Conservation (phyloP, 2,888 invertebrate species). For the Anthophora plumipes region DNA sequence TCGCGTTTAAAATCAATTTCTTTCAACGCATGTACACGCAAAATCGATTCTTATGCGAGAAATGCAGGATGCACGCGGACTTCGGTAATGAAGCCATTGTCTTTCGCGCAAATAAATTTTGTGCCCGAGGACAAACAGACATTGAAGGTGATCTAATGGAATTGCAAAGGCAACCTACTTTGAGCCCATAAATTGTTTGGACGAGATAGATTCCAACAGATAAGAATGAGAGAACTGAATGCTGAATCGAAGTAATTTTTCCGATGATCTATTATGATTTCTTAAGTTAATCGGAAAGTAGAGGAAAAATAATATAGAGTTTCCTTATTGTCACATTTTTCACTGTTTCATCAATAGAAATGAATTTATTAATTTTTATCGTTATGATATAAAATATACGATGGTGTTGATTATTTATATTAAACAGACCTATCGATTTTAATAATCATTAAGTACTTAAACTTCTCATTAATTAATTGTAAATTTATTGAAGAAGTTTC, state of each 20-base stretch:
- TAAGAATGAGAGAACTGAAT: not conserved
- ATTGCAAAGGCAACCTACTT: constrained; percentile 48
- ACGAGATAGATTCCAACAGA: not conserved
- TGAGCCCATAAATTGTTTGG: not conserved
- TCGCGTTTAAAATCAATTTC: not conserved
- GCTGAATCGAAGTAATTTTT: not conserved
- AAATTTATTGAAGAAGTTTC: no score
- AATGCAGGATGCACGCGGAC: constrained; percentile 8
- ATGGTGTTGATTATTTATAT: no score
- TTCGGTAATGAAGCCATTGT: constrained; percentile 26
- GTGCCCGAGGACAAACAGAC: constrained; percentile 32
- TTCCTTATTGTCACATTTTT: no score
- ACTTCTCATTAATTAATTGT: no score
- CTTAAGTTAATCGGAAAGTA: no score
- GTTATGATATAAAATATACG: no score
- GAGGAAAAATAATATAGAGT: no score
- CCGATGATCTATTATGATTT: no score
- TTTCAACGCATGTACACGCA: not conserved
- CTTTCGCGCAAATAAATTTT: constrained; percentile 37
- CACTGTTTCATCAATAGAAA: no score
- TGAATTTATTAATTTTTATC: no score
- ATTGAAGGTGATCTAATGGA: constrained; percentile 23
- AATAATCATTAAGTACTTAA: no score
- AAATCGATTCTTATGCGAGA: constrained; percentile 27
- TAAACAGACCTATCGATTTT: no score